These are phyloP conservation scores for Heliconius charithonia DNA, from an alignment of 2,888 invertebrate genomes.

Conservation along the genomic window DNA sequence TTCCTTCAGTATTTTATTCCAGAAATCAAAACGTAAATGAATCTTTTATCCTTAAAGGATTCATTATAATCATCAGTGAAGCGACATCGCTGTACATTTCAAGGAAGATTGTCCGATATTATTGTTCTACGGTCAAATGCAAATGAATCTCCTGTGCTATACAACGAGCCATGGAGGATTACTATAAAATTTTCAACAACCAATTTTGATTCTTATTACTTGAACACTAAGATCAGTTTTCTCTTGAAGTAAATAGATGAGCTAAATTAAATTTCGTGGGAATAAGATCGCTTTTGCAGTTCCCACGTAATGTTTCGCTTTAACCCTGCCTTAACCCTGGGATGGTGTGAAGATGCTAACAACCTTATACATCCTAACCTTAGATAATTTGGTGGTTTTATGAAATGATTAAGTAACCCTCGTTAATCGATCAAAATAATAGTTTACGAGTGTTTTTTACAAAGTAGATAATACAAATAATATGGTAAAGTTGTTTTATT, in stretches of 20 bases:
- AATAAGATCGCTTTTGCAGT: constrained; percentile 59
- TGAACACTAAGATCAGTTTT: constrained; percentile 13
- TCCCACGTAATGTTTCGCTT: constrained; percentile 69
- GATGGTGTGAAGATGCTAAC: constrained; percentile 65
- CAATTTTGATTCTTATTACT: constrained; percentile 35
- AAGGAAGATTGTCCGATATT: constrained; percentile 55
- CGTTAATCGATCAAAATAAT: background rate
- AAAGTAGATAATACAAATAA: no score
- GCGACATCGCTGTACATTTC: constrained; percentile 37
- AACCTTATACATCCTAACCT: constrained; percentile 51
- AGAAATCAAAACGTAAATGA: constrained; percentile 16
- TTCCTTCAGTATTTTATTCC: background rate
- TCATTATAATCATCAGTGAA: constrained; percentile 36
- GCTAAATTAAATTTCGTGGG: constrained; percentile 59
- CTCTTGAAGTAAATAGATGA: constrained; percentile 2
- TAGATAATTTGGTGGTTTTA: constrained; percentile 42
- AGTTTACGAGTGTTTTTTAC: no score
- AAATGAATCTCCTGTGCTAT: constrained; percentile 58
- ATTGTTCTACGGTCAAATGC: constrained; percentile 65
- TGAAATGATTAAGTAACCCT: constrained; percentile 33
- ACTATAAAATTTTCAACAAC: constrained; percentile 5
- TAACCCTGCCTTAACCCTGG: constrained; percentile 66
- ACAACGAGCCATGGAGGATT: constrained; percentile 34
- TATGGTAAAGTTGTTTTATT: no score
- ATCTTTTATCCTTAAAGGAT: constrained; percentile 23